A percentile compares a stretch with the other conserved stretches of the same genome.
These are phyloP conservation scores for Acyrthosiphon pisum DNA, from an alignment of 1,140 invertebrate species.

Conservation along the genomic window DNA sequence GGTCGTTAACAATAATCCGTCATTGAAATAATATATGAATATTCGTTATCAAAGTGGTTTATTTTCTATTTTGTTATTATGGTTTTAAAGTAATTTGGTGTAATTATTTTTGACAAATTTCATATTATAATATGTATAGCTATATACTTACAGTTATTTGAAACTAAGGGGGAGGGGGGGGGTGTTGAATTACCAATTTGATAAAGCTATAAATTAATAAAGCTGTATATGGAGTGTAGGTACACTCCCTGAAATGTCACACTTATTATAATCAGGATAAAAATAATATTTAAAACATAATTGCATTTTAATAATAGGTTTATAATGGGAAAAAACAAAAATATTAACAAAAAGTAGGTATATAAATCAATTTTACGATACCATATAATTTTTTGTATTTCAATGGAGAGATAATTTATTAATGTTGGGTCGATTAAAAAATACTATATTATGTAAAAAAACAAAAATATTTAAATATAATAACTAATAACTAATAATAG, in stretches of 20 bases:
- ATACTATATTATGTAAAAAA: no score
- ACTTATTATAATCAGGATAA: neutral
- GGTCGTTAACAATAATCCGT: neutral
- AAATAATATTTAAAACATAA: neutral
- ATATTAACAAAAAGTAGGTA: neutral
- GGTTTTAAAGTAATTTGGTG: neutral
- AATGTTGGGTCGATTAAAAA: neutral
- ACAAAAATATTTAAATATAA: neutral
- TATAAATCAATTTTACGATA: neutral
- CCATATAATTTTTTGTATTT: neutral
- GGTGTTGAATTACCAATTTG: neutral
- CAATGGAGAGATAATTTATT: neutral
- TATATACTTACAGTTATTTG: neutral
- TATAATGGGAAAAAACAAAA: neutral
- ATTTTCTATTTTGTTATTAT: neutral
- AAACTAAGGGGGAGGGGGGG: neutral
- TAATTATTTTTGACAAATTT: neutral
- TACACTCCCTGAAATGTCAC: neutral
- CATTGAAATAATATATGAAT: neutral
- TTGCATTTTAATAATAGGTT: conserved; percentile 5
- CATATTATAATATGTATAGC: neutral
- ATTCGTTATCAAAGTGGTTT: neutral
- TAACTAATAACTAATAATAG: neutral
- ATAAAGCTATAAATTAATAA: neutral
- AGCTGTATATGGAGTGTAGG: neutral